Base-by-base conservation (phyloP, 2,797 vertebrate species). In the Poecilia gillii region DNA sequence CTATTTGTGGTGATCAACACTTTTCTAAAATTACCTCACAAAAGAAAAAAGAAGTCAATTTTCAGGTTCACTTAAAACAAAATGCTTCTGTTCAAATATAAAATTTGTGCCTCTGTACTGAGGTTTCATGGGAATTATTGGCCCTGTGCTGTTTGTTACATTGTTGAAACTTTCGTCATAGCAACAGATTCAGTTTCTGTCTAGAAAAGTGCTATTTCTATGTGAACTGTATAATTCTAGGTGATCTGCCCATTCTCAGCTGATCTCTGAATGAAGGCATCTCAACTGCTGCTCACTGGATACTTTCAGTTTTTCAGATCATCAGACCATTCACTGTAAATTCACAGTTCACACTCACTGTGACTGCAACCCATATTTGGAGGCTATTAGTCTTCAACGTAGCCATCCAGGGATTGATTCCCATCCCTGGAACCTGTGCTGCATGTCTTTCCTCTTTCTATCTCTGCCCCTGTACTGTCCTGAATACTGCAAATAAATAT, bases 1-100 rank as follows among this genome's bases (percentile, higher is more conserved):
- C 76, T 80, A 76, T 80, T 84, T 72, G 43, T 72, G 16, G 46
- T 16, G 14, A 28, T 46, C 41, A 47, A 16, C 7, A 1, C 7
- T 46, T 46, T 45, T n/a, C 43, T 31, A 23, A 46, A 46, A 72
- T 14, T 6, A 47, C 43, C 18, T 16, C 43, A 53, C 23, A 53
- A 2, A 23, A 3, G 31, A 33, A 23, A 12, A 33, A 36, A 2
- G 16, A 18, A 9, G 16, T 18, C 16, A 33, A 20, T 20, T 66
- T 66, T 66, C 33, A 66, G 62, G 8, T 39, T 66, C 8, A 39
- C 28, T 66, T 23, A 20, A 66, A 39, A 66, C 33, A 39, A 23
- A 39, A 39, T 66, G 33, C 9, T 9, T 66, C 62, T 41, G 20
- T 68, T 68, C 20, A 39, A 23, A 41, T 68, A 16, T 41, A 39